Evolutionary conservation across 2,888 invertebrate genomes (phyloP).

Genomic region (Drosophila conformis): DNA sequence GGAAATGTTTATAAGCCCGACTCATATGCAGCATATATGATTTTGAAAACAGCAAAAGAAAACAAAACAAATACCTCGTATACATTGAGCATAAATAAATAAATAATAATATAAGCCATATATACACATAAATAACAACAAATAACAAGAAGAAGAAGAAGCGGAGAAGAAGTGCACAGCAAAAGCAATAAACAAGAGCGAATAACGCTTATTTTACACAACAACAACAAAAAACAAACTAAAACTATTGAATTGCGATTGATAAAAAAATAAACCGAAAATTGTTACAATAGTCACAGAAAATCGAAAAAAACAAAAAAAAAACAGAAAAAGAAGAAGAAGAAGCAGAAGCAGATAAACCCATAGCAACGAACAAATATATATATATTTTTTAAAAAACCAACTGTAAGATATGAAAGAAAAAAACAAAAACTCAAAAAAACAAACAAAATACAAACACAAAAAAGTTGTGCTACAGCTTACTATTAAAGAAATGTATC

Average conservation of each 20-base stretch:
- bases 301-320: conserved; percentile 5
- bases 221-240: neutral
- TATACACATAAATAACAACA: conserved; percentile 21
- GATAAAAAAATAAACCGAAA: conserved; percentile 34
- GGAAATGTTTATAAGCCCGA: conserved; percentile 14
- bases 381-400: conserved; percentile 44
- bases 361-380: conserved; percentile 39
- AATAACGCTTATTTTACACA: conserved; percentile 64
- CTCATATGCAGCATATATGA: conserved; percentile 27
- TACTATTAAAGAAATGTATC: conserved; percentile 51
- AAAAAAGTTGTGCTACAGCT: conserved; percentile 54
- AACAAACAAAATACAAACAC: conserved; percentile 7
- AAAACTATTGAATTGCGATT: too few relatives aligned
- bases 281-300: conserved; percentile 61
- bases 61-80: conserved; percentile 68
- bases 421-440: neutral
- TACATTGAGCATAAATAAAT: conserved; percentile 65
- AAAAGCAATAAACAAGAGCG: conserved; percentile 57
- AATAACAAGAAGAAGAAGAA: conserved; percentile 4
- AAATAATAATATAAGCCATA: conserved; percentile 48
- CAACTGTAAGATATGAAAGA: conserved; percentile 51
- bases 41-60: conserved; percentile 33
- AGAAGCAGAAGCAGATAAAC: neutral
- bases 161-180: conserved; percentile 37
- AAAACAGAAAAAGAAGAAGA: neutral